Percentiles rank a stretch among this genome's conserved stretches.
Evolutionary conservation across 2,888 invertebrate genomes (phyloP).

Genomic region (Merodon equestris): DNA sequence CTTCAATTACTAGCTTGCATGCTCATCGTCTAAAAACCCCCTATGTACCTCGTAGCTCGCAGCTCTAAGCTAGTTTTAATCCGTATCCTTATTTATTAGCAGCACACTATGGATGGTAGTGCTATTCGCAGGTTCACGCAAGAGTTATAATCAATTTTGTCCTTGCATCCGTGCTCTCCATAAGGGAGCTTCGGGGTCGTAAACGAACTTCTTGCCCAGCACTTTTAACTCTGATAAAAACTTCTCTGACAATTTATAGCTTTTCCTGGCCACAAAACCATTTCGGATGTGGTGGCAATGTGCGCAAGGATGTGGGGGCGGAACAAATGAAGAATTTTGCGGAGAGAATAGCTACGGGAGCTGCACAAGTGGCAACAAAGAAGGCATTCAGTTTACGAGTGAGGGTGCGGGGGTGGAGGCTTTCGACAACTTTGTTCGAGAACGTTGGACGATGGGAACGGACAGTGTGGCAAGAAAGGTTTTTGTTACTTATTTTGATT

Average conservation of each 20-base stretch:
- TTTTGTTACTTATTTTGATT: neutral
- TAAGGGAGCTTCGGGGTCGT: neutral
- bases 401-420: neutral
- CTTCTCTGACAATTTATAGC: constrained; percentile 12
- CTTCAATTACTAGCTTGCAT: constrained; percentile 3
- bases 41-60: neutral
- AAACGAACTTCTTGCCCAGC: constrained; percentile 8
- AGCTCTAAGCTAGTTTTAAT: constrained; percentile 17
- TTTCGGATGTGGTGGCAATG: too few species aligned
- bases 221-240: constrained; percentile 7
- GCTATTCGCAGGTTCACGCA: too few species aligned
- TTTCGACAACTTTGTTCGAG: constrained; percentile 24
- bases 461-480: constrained; percentile 16
- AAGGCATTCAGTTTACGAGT: constrained; percentile 34
- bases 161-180: constrained; percentile 4
- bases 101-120: constrained; percentile 1
- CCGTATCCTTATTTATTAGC: constrained; percentile 32
- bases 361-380: constrained; percentile 30
- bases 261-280: constrained; percentile 3
- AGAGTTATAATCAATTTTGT: constrained; percentile 30
- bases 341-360: neutral
- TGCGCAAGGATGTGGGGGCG: neutral
- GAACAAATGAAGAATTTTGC: neutral
- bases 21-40: neutral
- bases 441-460: neutral